Conservation (phyloP, 1,140 invertebrate genomes). For the Pogonomyrmex barbatus region DNA sequence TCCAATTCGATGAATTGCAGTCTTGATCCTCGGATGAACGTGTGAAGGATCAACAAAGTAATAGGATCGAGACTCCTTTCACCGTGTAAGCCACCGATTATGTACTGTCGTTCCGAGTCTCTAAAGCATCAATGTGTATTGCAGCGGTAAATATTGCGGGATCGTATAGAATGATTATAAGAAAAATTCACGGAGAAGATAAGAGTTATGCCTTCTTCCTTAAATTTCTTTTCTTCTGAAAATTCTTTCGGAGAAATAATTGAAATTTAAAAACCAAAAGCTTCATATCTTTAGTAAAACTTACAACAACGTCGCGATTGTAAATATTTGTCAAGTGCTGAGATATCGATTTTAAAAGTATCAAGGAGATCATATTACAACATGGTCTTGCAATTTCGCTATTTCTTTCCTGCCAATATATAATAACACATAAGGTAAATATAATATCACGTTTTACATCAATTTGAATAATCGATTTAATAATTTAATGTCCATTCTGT, state of each 20-base stretch:
- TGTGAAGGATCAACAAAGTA: conserved; percentile 35
- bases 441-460: background rate
- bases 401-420: too few relatives aligned
- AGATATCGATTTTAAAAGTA: conserved; percentile 17
- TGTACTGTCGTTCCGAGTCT: conserved; percentile 27
- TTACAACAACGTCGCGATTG: background rate
- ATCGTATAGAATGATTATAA: conserved; percentile 31
- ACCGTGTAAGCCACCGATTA: conserved; percentile 34
- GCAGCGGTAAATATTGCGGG: conserved; percentile 35
- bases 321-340: background rate
- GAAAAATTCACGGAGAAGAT: conserved; percentile 15
- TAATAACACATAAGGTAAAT: background rate
- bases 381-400: background rate
- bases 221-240: background rate
- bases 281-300: conserved; percentile 11
- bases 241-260: background rate
- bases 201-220: background rate
- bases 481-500: background rate
- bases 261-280: conserved; percentile 14
- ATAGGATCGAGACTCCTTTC: conserved; percentile 59
- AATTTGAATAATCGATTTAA: conserved; percentile 1
- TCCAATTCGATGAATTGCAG: conserved; percentile 35
- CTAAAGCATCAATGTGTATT: conserved; percentile 51
- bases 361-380: background rate
- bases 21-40: background rate